These are phyloP conservation scores for Druon quercuslanigerum DNA, from an alignment of 1,140 invertebrate genomes.

Conservation along the genomic window DNA sequence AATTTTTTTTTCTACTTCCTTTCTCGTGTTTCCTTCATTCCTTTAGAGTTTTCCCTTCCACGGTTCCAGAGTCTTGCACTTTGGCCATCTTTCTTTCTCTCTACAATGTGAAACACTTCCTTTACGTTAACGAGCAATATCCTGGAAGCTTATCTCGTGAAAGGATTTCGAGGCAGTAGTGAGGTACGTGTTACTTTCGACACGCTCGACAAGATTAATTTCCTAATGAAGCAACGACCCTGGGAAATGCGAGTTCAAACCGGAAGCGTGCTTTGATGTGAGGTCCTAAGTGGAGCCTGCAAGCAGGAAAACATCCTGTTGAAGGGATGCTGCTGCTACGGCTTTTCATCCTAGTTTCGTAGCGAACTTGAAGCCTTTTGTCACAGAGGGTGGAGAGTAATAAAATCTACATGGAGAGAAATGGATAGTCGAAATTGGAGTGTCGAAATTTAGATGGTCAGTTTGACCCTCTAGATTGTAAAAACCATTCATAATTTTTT, in stretches of 20 bases:
- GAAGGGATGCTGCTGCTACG: background rate
- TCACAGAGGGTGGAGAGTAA: too few species aligned
- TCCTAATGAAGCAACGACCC: conserved; percentile 35
- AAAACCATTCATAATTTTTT: too few species aligned
- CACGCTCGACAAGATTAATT: conserved; percentile 38
- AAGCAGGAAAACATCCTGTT: background rate
- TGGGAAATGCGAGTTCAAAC: conserved; percentile 22
- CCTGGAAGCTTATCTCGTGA: conserved; percentile 29
- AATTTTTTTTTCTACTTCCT: conserved; percentile 1
- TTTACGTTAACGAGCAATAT: conserved; percentile 19
- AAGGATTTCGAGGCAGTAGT: conserved; percentile 19
- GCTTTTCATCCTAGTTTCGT: too few species aligned
- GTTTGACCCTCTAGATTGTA: too few species aligned
- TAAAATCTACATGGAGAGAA: too few species aligned
- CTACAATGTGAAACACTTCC: background rate
- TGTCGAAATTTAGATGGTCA: too few species aligned
- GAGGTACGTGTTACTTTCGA: conserved; percentile 23
- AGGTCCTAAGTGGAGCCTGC: background rate
- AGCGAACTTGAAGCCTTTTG: too few species aligned
- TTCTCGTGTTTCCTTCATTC: conserved; percentile 3
- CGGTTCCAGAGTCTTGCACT: background rate
- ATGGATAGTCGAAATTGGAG: too few species aligned
- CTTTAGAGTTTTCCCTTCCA: background rate
- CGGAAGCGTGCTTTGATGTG: conserved; percentile 15
- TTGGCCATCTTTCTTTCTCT: background rate